Evolutionary conservation across 2,113 vertebrate genomes (phyloP).

Genomic region (Columba janthina): DNA sequence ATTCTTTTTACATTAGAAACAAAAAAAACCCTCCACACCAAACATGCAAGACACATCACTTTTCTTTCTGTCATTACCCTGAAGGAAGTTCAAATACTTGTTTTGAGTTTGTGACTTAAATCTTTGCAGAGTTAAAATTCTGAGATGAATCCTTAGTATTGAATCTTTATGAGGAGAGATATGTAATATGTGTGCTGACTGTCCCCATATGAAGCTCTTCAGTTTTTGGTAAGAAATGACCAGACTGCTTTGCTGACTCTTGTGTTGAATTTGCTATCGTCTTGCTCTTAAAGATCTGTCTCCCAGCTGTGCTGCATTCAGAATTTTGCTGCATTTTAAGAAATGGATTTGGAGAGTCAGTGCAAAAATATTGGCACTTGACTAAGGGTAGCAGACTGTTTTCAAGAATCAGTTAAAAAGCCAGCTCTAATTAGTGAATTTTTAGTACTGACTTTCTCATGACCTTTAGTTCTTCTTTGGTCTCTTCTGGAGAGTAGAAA

Average conservation of each 20-base stretch:
- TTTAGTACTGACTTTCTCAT: neutral
- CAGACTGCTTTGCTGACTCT: neutral
- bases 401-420: conserved; percentile 15
- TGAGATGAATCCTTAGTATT: neutral
- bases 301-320: neutral
- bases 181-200: neutral
- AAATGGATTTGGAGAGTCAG: conserved; percentile 8
- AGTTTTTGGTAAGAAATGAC: neutral
- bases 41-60: neutral
- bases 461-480: neutral
- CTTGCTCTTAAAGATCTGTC: neutral
- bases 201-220: neutral
- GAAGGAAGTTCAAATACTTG: neutral
- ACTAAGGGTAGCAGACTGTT: neutral
- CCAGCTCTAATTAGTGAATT: neutral
- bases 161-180: neutral
- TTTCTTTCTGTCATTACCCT: neutral
- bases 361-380: neutral
- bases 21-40: neutral
- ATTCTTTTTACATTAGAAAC: neutral
- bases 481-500: neutral
- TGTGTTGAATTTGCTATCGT: neutral
- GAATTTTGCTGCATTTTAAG: conserved; percentile 10
- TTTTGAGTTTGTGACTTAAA: neutral
- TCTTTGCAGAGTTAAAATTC: neutral